A percentile compares a stretch with the other conserved stretches of the same genome.
Evolutionary conservation across 1,140 invertebrate species (phyloP).

Genomic region (Aphelenchoides fujianensis): DNA sequence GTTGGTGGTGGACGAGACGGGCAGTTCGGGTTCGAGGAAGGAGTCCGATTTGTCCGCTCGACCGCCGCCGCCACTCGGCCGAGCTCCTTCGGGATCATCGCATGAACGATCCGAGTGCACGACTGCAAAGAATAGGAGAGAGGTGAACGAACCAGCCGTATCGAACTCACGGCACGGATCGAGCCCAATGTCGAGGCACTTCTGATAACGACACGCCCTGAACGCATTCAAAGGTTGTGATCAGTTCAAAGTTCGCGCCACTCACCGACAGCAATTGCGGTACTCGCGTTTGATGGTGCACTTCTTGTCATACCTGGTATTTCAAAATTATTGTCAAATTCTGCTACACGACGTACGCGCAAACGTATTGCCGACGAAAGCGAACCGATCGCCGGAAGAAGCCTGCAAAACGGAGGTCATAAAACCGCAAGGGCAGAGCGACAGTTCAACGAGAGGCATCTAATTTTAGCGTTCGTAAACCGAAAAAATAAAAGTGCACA

Average conservation of each 20-base stretch:
- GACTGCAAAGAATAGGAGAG: too few relatives aligned
- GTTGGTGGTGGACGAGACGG: neutral
- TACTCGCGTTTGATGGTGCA: conserved; percentile 26
- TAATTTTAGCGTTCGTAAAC: too few relatives aligned
- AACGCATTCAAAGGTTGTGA: neutral
- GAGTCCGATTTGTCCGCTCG: too few relatives aligned
- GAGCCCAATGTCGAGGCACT: conserved; percentile 17
- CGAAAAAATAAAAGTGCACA: too few relatives aligned
- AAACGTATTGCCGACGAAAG: conserved; percentile 28
- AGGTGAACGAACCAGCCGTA: too few relatives aligned
- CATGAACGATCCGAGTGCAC: conserved; percentile 4
- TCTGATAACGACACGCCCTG: conserved; percentile 18
- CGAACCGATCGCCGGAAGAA: conserved; percentile 35
- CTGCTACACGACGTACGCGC: too few relatives aligned
- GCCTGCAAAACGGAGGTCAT: conserved; percentile 4
- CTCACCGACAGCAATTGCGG: neutral
- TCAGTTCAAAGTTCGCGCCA: conserved; percentile 1
- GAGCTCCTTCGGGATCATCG: neutral
- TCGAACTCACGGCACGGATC: too few relatives aligned
- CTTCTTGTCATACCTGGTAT: too few relatives aligned
- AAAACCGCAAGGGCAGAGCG: too few relatives aligned
- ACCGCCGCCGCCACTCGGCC: too few relatives aligned
- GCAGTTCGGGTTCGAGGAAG: conserved; percentile 13
- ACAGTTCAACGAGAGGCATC: too few relatives aligned
- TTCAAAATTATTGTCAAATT: too few relatives aligned